Evolutionary conservation across 2,797 vertebrate genomes (phyloP), one percentile per base, ranked within the genome.

Genomic region (Serranus cabrilla): DNA sequence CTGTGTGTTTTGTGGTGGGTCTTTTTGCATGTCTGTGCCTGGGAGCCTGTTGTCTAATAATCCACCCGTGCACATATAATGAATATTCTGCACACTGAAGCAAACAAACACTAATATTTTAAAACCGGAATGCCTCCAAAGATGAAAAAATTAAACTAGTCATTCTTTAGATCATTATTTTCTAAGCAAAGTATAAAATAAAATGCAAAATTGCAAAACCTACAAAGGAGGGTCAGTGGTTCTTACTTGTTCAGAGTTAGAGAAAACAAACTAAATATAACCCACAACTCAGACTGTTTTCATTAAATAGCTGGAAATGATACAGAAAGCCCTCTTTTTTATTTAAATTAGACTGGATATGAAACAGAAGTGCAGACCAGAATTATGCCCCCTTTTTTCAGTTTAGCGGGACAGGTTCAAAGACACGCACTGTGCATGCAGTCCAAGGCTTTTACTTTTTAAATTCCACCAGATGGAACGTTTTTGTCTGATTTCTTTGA

Each of bases 191-290:
- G 37, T 16, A 62, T 60, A 45, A 80, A 80, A 69, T 69, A 9
- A 83, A 71, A 85, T 55, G 70, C 46, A 79, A 8, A 84, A 79
- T 71, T 70, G 71, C 63, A 83, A 45, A 81, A 18, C 60, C 58
- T 59, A 37, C 49, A 70, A 66, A 66, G 45, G 51, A 65, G 11
- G 27, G 63, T 87, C 58, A 59, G 80, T 31, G 80, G 83, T 74
- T 91, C 60, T 39, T 68, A 18, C 51, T 84, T 88, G 86, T 91
- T 89, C 87, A 84, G 81, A 91, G 62, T 55, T 59, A 81, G 51
- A 84, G 62, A 79, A 85, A 88, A 84, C 69, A 83, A 85, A 86
- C 78, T 74, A 85, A 88, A 88, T 75, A 65, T 59, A 87, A 82
- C 54, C 78, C 65, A 54, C 56, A 67, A 78, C 58, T 76, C 86